Base-by-base conservation (phyloP, 2,888 invertebrate genomes). In the Buathra laborator region DNA sequence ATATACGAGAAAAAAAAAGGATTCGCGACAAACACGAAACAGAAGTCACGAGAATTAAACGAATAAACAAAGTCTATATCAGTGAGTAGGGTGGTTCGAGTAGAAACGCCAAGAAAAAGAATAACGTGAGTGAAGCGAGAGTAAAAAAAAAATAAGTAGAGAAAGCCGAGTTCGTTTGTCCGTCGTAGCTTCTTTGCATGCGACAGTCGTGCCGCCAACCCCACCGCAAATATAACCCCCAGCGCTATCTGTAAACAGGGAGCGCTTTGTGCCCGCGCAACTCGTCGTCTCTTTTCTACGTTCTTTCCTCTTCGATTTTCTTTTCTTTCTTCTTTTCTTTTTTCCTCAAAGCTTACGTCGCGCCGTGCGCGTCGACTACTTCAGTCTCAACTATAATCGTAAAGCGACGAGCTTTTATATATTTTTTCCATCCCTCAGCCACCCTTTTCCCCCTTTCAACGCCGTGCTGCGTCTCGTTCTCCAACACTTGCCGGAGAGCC, bases 171-270 rank as follows among this genome's bases (percentile, higher is more conserved):
- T 81, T 86, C 53, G 56, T 78, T 80, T 64, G 75, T 81, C 48
- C 67, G 59, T 46, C 12, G 56, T 43, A 48, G 77, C 62, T 81
- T 85, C 85, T 88, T 89, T 88, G 78, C 86, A 87, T 86, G 86
- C 84, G 87, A 75, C 62, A 84, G 86, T 87, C 81, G 86, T 86
- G 84, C 76, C 83, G 43, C 72, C 56, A 56, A 81, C 66, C 48
- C 85, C 71, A 86, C 87, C 86, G 81, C 88, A 87, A 89, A 89
- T 89, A 89, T 89, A 88, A 87, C 88, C 78, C 86, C 87, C 19
- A 85, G 74, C 84, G 86, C 88, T 88, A 88, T 89, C 89, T 85
- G 87, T 87, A 89, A 89, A 87, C 88, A 71, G 77, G 62, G 68
- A 77, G 77, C 86, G 87, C 87, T 89, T 89, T 89, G 89, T 88